These are phyloP conservation scores for Notolepis coatsorum DNA, from an alignment of 2,797 vertebrate species.

Conservation along the genomic window DNA sequence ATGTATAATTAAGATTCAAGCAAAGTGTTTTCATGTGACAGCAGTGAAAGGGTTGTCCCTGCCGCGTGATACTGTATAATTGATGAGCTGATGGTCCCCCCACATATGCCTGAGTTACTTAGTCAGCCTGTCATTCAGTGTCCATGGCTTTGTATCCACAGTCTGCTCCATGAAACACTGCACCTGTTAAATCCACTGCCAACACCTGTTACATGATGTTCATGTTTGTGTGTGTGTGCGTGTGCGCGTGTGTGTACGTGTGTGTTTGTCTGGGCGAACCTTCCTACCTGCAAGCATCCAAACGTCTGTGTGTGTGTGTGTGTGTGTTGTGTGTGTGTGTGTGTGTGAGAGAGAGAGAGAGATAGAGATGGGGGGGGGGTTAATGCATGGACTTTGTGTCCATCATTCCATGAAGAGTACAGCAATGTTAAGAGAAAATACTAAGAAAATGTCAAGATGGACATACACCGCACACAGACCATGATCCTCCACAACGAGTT, in stretches of 20 bases:
- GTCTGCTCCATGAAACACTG: conserved; percentile 37
- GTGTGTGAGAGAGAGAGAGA: not conserved
- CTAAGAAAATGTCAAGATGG: not conserved
- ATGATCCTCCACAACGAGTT: not conserved
- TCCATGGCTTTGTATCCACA: conserved; percentile 55
- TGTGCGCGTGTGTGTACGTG: conserved; percentile 2
- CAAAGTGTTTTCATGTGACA: no score
- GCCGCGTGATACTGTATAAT: conserved; percentile 72
- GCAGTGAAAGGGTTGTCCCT: conserved; percentile 48
- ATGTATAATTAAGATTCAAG: no score
- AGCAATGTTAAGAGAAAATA: not conserved
- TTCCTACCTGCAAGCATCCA: not conserved
- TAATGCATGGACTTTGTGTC: no score
- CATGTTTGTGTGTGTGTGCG: conserved; percentile 5
- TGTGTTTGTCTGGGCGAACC: not conserved
- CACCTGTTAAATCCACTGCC: conserved; percentile 22
- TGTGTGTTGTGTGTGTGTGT: conserved; percentile 1
- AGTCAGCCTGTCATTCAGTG: conserved; percentile 33
- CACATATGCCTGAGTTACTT: conserved; percentile 33
- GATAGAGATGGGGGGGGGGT: no score
- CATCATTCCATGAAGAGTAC: not conserved
- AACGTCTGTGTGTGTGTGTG: not conserved
- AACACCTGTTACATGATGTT: conserved; percentile 35
- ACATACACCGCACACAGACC: conserved; percentile 17
- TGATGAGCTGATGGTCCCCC: conserved; percentile 54